phyloP scores from a whole-genome alignment of 64 coral and sea anemone genomes.

The Actinia tenebrosa region DNA sequence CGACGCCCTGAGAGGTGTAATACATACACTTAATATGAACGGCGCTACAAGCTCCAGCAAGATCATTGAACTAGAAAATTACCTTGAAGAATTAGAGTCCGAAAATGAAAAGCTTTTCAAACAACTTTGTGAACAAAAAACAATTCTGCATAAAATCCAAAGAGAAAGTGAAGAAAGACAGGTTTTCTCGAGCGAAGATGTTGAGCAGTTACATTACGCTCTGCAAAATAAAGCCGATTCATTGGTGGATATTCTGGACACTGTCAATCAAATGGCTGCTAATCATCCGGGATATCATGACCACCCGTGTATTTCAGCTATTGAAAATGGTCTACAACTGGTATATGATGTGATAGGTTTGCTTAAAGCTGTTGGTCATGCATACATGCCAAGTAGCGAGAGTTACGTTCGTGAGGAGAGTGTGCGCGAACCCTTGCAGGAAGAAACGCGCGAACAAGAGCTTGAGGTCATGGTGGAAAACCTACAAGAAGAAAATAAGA shows the following conservation, averaged over 20 bases:
- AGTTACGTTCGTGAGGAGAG: neutral
- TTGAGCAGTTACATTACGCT: neutral
- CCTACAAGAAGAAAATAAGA: neutral
- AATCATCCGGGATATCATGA: neutral
- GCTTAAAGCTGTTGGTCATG: neutral
- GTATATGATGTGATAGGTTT: neutral
- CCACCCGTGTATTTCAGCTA: neutral
- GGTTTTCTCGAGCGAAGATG: neutral
- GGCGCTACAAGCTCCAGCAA: neutral
- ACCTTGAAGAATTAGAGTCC: slow-evolving; percentile 1
- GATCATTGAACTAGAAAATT: neutral
- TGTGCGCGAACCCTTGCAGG: neutral
- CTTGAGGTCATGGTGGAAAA: neutral
- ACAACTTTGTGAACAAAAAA: neutral
- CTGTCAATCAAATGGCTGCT: neutral
- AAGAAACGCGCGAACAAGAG: neutral
- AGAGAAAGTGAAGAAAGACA: neutral
- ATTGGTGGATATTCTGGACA: neutral
- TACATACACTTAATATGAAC: neutral
- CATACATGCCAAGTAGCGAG: neutral
- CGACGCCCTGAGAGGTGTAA: neutral
- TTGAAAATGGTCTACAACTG: slow-evolving; percentile 7
- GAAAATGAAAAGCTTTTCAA: neutral
- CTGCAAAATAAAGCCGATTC: neutral
- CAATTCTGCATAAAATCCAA: neutral